Percentiles rank a stretch among this genome's conserved stretches.
These are phyloP conservation scores for Polyploca ridens DNA, from an alignment of 2,888 invertebrate genomes.

Conservation along the genomic window DNA sequence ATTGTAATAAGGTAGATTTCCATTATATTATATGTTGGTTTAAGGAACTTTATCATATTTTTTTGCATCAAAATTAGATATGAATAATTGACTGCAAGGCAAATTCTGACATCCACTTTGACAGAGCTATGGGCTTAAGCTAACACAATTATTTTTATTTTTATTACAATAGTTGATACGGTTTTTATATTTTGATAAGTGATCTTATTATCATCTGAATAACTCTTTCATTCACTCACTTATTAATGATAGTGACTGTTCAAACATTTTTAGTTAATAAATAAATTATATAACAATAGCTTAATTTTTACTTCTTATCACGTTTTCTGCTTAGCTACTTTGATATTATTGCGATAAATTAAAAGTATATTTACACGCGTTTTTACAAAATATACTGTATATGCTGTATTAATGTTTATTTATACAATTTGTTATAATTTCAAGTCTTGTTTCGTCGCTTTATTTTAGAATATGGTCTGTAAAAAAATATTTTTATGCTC, in stretches of 20 bases:
- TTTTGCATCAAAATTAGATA: neutral
- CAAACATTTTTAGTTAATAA: neutral
- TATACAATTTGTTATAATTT: neutral
- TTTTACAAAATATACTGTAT: neutral
- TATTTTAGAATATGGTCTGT: neutral
- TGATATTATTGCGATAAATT: neutral
- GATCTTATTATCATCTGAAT: neutral
- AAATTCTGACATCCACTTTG: neutral
- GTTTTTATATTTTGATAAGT: neutral
- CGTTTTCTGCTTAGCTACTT: neutral
- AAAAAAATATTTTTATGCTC: neutral
- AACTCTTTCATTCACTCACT: neutral
- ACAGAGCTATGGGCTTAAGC: neutral
- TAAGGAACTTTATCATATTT: neutral
- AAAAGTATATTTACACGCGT: neutral
- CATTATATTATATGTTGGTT: neutral
- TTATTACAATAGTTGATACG: neutral
- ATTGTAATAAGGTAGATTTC: no score
- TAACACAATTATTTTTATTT: neutral
- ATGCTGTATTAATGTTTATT: neutral
- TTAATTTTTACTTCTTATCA: neutral
- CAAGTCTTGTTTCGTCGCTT: neutral
- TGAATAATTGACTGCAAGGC: neutral
- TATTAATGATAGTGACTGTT: neutral
- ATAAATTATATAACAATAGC: neutral